These are phyloP conservation scores for Agapornis canus DNA, from an alignment of 2,797 vertebrate genomes.

Conservation along the genomic window DNA sequence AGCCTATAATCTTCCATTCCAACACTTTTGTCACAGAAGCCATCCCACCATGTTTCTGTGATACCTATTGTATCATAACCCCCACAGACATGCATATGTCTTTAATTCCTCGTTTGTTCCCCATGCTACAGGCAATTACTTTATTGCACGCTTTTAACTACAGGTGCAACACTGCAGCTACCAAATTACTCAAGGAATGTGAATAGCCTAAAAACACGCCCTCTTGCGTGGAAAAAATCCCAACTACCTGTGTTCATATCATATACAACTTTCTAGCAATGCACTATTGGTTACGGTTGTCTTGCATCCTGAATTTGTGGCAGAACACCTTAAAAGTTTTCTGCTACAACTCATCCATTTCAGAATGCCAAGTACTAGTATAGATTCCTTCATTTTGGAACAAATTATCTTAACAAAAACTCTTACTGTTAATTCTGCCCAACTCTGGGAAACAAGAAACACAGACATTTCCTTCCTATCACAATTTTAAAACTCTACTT, in stretches of 20 bases:
- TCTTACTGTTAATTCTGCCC: not conserved
- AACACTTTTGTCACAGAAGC: not conserved
- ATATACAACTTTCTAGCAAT: not conserved
- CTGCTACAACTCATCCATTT: not conserved
- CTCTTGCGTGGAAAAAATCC: not conserved
- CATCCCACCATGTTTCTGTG: not conserved
- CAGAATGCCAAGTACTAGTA: not conserved
- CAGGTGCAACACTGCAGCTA: not conserved
- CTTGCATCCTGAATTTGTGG: not conserved
- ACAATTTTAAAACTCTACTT: not conserved
- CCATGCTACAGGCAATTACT: not conserved
- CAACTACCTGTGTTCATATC: not conserved
- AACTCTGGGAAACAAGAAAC: not conserved
- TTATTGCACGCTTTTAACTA: not conserved
- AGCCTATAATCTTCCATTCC: not conserved
- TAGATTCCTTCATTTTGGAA: not conserved
- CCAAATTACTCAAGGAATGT: not conserved
- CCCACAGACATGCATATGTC: not conserved
- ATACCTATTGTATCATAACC: not conserved
- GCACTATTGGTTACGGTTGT: not conserved
- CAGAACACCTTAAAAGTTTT: not conserved
- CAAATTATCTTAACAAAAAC: not conserved
- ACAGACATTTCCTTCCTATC: not conserved
- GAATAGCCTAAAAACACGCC: not conserved
- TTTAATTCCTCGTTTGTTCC: not conserved